Conservation (phyloP, 2,888 invertebrate genomes). For the Epistrophella euchroma region DNA sequence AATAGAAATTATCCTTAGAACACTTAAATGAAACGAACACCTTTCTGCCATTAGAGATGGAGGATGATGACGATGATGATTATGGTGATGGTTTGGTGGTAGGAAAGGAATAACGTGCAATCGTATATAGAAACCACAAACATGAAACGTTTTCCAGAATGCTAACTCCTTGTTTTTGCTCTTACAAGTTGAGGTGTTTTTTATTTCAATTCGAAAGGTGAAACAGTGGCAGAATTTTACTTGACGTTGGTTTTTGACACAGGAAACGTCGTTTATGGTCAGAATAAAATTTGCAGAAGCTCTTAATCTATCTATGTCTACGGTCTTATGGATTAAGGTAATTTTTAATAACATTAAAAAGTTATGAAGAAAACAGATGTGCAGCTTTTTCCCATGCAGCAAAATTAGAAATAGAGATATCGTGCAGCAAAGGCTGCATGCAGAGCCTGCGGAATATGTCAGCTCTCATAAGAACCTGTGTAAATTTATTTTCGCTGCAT, state of each 20-base stretch:
- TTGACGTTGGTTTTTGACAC: neutral
- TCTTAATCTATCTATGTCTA: neutral
- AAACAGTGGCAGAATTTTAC: constrained; percentile 25
- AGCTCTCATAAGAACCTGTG: too few species aligned
- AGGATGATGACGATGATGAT: constrained; percentile 45
- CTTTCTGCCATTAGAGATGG: constrained; percentile 55
- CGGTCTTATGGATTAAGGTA: neutral
- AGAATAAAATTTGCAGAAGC: neutral
- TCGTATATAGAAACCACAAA: constrained; percentile 69
- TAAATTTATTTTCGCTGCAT: too few species aligned
- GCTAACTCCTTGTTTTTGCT: constrained; percentile 44
- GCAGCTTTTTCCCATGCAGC: too few species aligned
- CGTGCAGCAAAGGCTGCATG: too few species aligned
- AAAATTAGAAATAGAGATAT: too few species aligned
- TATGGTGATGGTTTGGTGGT: constrained; percentile 34
- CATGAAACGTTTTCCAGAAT: constrained; percentile 58
- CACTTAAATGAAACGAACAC: constrained; percentile 76
- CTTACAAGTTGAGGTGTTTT: constrained; percentile 9
- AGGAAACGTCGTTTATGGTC: neutral
- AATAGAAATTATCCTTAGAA: constrained; percentile 74
- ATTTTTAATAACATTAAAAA: neutral
- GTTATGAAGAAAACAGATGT: too few species aligned
- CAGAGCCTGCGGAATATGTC: too few species aligned
- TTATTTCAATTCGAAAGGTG: neutral
- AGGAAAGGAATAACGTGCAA: constrained; percentile 58